These are phyloP conservation scores for Phocoena sinus DNA, from an alignment of 2,113 vertebrate genomes.

Conservation along the genomic window DNA sequence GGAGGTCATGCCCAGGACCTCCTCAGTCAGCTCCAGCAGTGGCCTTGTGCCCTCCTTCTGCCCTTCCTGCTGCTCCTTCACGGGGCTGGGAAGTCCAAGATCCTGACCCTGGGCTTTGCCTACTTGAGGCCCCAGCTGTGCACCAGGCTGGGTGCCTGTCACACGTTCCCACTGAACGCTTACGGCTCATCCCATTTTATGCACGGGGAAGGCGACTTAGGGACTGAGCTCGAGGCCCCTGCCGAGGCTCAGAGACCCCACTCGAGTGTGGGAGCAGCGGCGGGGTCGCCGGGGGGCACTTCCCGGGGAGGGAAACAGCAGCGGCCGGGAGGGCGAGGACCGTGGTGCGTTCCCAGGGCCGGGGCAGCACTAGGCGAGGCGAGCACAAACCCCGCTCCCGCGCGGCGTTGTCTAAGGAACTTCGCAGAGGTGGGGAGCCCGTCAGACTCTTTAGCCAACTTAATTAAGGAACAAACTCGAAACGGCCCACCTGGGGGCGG, in stretches of 20 bases:
- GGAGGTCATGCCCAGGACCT: not conserved
- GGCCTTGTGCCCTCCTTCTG: not conserved
- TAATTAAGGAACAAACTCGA: not conserved
- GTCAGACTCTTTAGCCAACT: fast-evolving
- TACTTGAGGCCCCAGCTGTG: not conserved
- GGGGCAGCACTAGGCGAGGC: no score
- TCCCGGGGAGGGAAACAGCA: not conserved
- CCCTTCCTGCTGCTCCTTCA: not conserved
- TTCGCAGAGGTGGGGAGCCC: not conserved
- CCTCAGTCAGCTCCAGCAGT: not conserved
- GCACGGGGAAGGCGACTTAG: not conserved
- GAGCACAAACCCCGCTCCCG: not conserved
- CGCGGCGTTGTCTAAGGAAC: not conserved
- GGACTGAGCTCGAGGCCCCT: not conserved
- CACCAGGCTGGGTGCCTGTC: not conserved
- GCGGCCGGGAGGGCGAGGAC: not conserved
- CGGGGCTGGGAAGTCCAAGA: not conserved
- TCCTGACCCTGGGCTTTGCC: not conserved
- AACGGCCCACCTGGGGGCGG: fast-evolving
- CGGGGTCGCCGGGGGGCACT: no score
- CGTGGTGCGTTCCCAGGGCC: no score
- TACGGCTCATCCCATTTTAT: no score
- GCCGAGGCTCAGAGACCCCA: not conserved
- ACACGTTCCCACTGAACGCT: not conserved
- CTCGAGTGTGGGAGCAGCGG: fast-evolving